phyloP scores from a whole-genome alignment of 2,797 vertebrate genomes.

The Galagoides demidoff region DNA sequence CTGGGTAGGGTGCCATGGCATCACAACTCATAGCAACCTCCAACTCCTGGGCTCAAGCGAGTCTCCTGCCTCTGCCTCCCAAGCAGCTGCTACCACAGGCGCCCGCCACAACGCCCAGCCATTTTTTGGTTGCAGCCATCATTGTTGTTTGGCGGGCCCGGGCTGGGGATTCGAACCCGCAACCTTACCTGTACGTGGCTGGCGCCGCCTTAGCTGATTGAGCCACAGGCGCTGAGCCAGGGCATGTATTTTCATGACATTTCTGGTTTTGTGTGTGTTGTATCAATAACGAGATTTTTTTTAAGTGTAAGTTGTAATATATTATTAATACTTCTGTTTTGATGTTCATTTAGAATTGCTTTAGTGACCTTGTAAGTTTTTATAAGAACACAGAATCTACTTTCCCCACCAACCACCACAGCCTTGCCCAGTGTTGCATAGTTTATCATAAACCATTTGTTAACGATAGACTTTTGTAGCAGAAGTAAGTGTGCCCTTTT shows the following conservation, averaged over 20 bases:
- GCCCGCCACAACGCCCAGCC: no score
- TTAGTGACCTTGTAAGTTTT: slow-evolving; percentile 15
- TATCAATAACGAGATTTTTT: neutral
- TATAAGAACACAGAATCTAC: neutral
- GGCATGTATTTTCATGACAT: neutral
- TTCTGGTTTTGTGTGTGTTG: neutral
- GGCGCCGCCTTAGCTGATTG: no score
- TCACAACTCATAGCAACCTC: no score
- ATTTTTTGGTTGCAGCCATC: no score
- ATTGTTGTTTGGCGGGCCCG: no score
- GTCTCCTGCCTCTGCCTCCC: no score
- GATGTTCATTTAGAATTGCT: neutral
- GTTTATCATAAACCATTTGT: slow-evolving; percentile 14
- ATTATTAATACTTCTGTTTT: slow-evolving; percentile 45
- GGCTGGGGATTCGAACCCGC: no score
- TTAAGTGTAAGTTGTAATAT: neutral
- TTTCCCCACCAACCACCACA: neutral
- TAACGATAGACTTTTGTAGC: neutral
- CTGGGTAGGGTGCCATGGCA: no score
- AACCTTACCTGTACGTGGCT: no score
- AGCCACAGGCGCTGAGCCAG: no score
- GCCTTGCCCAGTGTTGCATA: neutral
- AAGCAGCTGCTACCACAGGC: no score
- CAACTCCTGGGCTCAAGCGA: no score
- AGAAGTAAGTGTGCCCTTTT: neutral